These are phyloP conservation scores for Platypus cylindrus DNA, from an alignment of 2,888 invertebrate genomes.

Conservation along the genomic window DNA sequence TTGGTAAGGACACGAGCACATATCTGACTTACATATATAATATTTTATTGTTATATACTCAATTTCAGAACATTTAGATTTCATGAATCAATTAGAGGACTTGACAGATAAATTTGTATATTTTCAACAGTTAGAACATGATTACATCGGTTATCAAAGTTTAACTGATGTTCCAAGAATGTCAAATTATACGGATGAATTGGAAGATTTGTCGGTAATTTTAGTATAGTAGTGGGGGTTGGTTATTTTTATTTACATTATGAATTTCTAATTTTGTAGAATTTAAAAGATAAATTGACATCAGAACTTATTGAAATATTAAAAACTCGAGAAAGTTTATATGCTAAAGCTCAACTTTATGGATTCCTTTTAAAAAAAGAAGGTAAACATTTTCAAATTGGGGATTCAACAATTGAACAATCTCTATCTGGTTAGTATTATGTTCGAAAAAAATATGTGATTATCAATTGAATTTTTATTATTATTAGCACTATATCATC, in stretches of 20 bases:
- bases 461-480: too few relatives aligned
- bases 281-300: constrained; percentile 52
- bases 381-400: constrained; percentile 61
- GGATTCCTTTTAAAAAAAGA: constrained; percentile 71
- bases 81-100: constrained; percentile 73
- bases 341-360: constrained; percentile 70
- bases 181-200: constrained; percentile 57
- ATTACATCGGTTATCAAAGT: constrained; percentile 90
- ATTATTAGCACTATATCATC: constrained; percentile 43
- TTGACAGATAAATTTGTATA: constrained; percentile 56
- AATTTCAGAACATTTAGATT: constrained; percentile 83
- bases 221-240: background rate
- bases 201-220: constrained; percentile 31
- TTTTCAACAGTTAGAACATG: constrained; percentile 81
- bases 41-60: background rate
- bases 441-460: too few relatives aligned
- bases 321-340: constrained; percentile 56
- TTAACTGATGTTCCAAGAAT: constrained; percentile 87
- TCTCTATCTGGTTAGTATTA: constrained; percentile 8
- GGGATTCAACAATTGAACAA: constrained; percentile 10
- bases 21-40: background rate
- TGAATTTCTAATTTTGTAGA: constrained; percentile 28
- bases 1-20: constrained; percentile 43
- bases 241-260: background rate
- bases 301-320: constrained; percentile 64